Evolutionary conservation across 2,888 invertebrate species (phyloP), one percentile per base, ranked within the genome.

Genomic region (Asteroscopus sphinx): DNA sequence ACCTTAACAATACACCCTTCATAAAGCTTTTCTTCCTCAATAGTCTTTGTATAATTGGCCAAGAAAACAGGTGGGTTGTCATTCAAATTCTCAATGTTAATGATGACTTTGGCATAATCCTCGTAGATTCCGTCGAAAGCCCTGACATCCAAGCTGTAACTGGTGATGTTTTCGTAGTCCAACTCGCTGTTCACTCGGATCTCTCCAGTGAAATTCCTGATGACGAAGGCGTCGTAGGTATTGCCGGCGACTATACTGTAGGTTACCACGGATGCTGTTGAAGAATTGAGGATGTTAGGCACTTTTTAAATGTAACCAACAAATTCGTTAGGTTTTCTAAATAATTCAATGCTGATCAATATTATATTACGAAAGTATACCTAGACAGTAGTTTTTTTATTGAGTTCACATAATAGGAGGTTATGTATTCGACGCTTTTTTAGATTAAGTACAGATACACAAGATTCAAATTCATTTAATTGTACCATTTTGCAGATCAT

Each of bases 161-260:
- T 96, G n/a, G 97, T 97, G 17, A 96, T 96, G 64, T 96, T 96
- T 87, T 98, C 98, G 82, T 97, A 98, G 87, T 98, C 98, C 44
- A 98, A 88, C 28, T 95, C 94, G 52, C 95, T 96, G 74, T 97
- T 96, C 0, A 98, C 97, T 47, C 96, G 95, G 48, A 98, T 98
- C 83, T 97, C 97, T 0, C 99, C 99, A 0, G 98, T 98, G 71
- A 96, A 95, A 63, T 96, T 96, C 77, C 97, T 97, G 64, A 99
- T 98, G 65, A 96, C 95, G 85, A 99, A 99, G 0, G 98, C 98
- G 72, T 98, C 96, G 54, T 96, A 96, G 0, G 96, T 96, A 85
- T 99, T 99, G 0, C 99, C 99, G 41, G 96, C 96, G 5, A 96
- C 96, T 47, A 99, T 98, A 72, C 97, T 97, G 88, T 99, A 99